A percentile compares a stretch with the other conserved stretches of the same genome.
phyloP scores from a whole-genome alignment of 2,888 invertebrate genomes.

The Acrobasis consociella region DNA sequence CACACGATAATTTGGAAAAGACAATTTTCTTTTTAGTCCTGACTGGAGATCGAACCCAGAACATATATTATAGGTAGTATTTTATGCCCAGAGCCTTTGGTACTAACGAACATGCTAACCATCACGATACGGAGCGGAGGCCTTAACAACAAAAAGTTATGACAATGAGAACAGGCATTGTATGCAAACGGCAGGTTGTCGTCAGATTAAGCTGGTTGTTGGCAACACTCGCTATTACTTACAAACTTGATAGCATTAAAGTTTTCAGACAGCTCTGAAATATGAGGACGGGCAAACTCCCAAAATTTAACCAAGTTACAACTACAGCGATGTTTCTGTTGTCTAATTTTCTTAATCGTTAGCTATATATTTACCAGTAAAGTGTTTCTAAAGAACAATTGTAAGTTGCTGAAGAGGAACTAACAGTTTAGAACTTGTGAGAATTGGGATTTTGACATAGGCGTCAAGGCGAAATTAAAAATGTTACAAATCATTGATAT shows the following conservation, averaged over 20 bases:
- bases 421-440: background rate
- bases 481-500: no score
- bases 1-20: no score
- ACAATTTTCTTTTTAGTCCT: no score
- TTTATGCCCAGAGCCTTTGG: no score
- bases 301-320: conserved; percentile 41
- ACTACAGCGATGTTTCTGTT: conserved; percentile 30
- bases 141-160: no score
- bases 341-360: conserved; percentile 29
- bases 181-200: conserved; percentile 47
- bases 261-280: conserved; percentile 56
- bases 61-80: no score
- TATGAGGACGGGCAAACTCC: conserved; percentile 50
- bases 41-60: no score
- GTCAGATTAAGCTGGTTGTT: conserved; percentile 55
- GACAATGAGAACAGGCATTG: background rate
- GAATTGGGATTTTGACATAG: no score
- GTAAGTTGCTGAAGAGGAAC: background rate
- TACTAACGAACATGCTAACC: no score
- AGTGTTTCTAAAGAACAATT: conserved; percentile 3
- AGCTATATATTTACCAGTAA: conserved; percentile 34
- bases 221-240: conserved; percentile 61
- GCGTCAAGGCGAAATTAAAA: no score
- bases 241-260: conserved; percentile 65
- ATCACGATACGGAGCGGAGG: no score